These are phyloP conservation scores for Ibycter americanus DNA, from an alignment of 2,797 vertebrate species.

Conservation along the genomic window DNA sequence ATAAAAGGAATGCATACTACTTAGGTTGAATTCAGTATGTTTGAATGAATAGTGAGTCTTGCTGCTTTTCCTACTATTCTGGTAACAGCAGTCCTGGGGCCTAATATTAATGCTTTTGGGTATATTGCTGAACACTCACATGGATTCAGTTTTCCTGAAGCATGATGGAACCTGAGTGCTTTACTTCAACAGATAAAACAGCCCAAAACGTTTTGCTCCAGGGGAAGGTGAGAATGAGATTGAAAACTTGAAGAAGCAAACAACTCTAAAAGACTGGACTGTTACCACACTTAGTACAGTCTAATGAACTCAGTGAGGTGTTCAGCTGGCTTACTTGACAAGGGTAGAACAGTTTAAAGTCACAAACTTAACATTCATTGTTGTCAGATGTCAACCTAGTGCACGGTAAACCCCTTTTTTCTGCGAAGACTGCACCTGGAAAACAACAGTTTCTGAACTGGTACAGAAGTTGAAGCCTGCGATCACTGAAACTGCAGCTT, in stretches of 20 bases:
- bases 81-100: neutral
- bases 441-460: neutral
- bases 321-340: neutral
- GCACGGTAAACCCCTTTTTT: neutral
- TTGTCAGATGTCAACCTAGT: neutral
- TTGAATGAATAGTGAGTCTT: neutral
- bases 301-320: rapidly evolving
- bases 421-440: neutral
- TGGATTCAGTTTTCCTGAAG: neutral
- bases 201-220: neutral
- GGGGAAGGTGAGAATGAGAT: neutral
- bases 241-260: neutral
- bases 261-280: neutral
- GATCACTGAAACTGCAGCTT: neutral
- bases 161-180: neutral
- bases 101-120: neutral
- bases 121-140: neutral
- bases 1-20: constrained; percentile 77
- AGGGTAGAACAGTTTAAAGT: neutral
- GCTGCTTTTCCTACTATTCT: rapidly evolving
- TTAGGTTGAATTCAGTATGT: neutral
- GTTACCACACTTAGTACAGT: neutral
- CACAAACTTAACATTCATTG: neutral
- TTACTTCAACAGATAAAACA: neutral
- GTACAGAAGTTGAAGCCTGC: neutral